Base-by-base conservation (phyloP, 2,888 invertebrate species). In the Melangyna quadrimaculata region DNA sequence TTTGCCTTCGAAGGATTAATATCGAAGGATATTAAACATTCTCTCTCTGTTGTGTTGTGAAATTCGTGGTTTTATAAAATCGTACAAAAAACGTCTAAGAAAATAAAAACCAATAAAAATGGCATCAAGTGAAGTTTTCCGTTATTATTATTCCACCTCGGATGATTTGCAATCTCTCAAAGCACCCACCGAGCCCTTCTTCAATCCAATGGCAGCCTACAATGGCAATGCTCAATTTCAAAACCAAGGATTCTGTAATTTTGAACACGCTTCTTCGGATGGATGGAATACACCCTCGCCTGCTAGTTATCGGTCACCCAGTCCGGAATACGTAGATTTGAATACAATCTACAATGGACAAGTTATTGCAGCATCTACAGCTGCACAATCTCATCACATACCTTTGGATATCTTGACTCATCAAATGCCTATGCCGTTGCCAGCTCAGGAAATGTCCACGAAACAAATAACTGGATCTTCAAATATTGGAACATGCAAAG, bases 271-370 rank as follows among this genome's bases (percentile, higher is more conserved):
- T 63, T 92, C 91, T 32, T 92, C 92, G 3, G 92, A 92, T 88
- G 92, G 92, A 69, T 92, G 92, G 92, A 90, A 91, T 82, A 91
- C 92, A 8, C 92, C 92, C 0, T 92, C 92, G 45, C 92, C 92
- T 29, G 90, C 91, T 10, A 92, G 92, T 63, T 91, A 92, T 88
- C 91, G 92, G 1, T 92, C 92, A 10, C 91, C 92, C 40, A 92
- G 92, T 88, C 92, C 92, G 32, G 92, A 92, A 82, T 92, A 91
- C 81, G 90, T 92, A 59, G 91, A 92, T 87, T 87, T 92, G 35
- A 92, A 90, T 86, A 89, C 89, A 17, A 91, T 92, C 57, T 91
- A 91, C 87, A 89, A 89, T 65, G 89, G 87, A 32, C 88, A 88
- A 57, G 71, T 82, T 8, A 74, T 70, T 27, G 19, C 73, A 32